phyloP scores from a whole-genome alignment of 2,113 vertebrate species.

The Leptocoma aspasia region DNA sequence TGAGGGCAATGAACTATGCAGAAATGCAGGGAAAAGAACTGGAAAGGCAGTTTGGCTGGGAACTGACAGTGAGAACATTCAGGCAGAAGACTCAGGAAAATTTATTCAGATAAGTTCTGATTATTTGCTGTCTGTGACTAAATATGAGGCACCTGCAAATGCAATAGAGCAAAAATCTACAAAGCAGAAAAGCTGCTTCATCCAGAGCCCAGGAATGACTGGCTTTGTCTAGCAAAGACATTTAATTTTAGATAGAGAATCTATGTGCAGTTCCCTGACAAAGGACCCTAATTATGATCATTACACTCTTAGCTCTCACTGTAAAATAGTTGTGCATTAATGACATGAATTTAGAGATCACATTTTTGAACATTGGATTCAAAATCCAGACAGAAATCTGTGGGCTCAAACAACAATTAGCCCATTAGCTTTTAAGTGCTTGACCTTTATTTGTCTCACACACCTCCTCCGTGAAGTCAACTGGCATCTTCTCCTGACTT shows the following conservation, averaged over 20 bases:
- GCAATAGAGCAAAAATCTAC: conserved; percentile 53
- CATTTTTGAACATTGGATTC: neutral
- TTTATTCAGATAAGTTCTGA: conserved; percentile 52
- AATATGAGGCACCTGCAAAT: conserved; percentile 52
- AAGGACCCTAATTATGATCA: neutral
- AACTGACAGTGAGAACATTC: neutral
- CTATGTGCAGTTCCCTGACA: neutral
- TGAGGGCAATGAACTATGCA: conserved; percentile 42
- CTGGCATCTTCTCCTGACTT: neutral
- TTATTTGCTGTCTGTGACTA: conserved; percentile 10
- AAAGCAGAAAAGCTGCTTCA: conserved; percentile 37
- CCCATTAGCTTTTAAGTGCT: neutral
- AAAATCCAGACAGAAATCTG: neutral
- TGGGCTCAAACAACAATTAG: neutral
- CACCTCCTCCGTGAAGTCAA: neutral
- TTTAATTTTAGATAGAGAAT: neutral
- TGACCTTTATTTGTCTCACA: neutral
- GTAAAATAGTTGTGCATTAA: neutral
- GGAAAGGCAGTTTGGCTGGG: conserved; percentile 52
- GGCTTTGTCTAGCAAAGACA: neutral
- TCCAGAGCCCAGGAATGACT: neutral
- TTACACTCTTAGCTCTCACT: neutral
- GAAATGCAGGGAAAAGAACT: conserved; percentile 2
- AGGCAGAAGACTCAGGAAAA: conserved; percentile 40
- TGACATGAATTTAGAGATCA: conserved; percentile 6